Conservation (phyloP, 2,888 invertebrate species). For the Eudasyphora cyanicolor region DNA sequence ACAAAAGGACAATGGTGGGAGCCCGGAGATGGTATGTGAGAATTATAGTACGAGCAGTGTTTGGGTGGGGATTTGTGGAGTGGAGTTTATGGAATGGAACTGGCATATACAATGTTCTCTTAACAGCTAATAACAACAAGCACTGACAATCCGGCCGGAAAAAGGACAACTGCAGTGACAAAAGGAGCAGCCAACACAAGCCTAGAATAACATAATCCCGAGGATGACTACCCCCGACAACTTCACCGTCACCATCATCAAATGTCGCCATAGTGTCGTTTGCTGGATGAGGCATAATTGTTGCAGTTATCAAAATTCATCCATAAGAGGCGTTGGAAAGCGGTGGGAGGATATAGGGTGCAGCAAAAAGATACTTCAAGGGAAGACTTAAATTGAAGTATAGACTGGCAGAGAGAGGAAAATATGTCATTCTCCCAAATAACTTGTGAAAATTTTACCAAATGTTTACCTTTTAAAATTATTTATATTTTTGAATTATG, state of each 20-base stretch:
- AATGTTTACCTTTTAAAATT: too few species aligned
- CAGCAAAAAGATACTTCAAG: neutral
- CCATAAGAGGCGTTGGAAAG: neutral
- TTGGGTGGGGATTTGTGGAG: neutral
- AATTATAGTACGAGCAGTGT: too few species aligned
- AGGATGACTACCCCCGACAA: neutral
- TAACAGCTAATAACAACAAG: slow-evolving; percentile 59
- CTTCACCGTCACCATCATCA: neutral
- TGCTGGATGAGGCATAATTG: neutral
- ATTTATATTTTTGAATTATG: too few species aligned
- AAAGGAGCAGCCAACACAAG: neutral
- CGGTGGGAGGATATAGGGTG: neutral
- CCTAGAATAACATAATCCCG: slow-evolving; percentile 5
- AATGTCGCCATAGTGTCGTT: neutral
- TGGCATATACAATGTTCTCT: slow-evolving; percentile 34
- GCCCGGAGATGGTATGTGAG: neutral
- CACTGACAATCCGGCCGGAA: slow-evolving; percentile 47
- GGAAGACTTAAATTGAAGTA: neutral
- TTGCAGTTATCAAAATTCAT: slow-evolving; percentile 1
- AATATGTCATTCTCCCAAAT: too few species aligned
- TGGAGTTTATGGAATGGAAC: neutral
- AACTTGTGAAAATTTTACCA: too few species aligned
- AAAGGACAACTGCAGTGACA: slow-evolving; percentile 48
- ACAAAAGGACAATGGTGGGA: neutral
- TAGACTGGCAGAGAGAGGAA: too few species aligned